Base-by-base conservation (phyloP, 2,888 invertebrate genomes). In the Leptogaster cylindrica region DNA sequence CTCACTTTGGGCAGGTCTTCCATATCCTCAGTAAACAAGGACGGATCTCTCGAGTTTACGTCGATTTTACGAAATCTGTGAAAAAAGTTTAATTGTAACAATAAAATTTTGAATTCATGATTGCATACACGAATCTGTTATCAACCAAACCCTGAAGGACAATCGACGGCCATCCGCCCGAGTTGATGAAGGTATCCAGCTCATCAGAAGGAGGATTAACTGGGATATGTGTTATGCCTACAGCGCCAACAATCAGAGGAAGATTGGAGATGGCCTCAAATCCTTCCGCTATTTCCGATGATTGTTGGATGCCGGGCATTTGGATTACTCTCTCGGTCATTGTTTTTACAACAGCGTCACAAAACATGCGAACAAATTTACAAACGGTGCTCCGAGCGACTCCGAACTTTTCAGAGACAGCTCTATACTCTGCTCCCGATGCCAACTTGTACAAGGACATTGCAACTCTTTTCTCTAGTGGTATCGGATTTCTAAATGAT, bases 121-220 rank as follows among this genome's bases (percentile, higher is more conserved):
- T 10, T 18, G 55, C 74, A 71, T 66, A 75, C 64, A 76, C 71
- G 68, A 79, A 72, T 14, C 75, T 76, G 64, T 78, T 76, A 67
- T 79, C 79, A 0, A 80, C 70, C 0, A 80, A 71, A 2, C 75
- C 74, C 58, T 79, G 78, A 72, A 80, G 74, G 6, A 77, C 76
- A 8, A 77, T 71, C 1, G 73, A 72, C 10, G 74, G 68, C 1
- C 72, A 71, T 1, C 73, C 73, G n/a, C 65, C 67, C 0, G 70
- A 63, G n/a, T 65, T 72, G 0, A 69, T 50, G 36, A 72, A 73
- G 6, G 71, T 68, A 4, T 72, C 73, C 6, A 72, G 71, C 0
- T 73, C 72, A 8, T 72, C 70, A 4, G 73, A 70, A 3, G 70
- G 69, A 1, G 74, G 72, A 69, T 71, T 71, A 10, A 74, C 70